phyloP scores from a whole-genome alignment of 1,140 invertebrate genomes.

The Leptopilina boulardi region DNA sequence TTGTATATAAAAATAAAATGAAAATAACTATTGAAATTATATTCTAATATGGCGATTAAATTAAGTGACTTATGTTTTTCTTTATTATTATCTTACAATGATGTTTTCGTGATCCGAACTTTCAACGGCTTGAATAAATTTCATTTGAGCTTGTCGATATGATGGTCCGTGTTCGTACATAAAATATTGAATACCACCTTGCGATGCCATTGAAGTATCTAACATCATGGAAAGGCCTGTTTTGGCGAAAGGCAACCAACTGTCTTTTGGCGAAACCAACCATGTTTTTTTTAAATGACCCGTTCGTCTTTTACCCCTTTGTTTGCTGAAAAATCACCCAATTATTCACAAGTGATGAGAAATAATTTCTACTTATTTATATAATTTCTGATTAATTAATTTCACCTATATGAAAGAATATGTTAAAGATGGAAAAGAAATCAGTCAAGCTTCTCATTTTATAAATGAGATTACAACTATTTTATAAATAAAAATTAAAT shows the following conservation, averaged over 20 bases:
- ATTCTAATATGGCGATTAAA: no score
- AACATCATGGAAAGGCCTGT: slow-evolving; percentile 85
- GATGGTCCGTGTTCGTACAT: slow-evolving; percentile 86
- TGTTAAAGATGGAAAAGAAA: no score
- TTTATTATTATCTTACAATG: slow-evolving; percentile 77
- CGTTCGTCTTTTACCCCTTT: slow-evolving; percentile 76
- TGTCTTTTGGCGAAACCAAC: slow-evolving; percentile 82
- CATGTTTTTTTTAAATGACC: slow-evolving; percentile 80
- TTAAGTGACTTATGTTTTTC: no score
- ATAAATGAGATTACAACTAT: no score
- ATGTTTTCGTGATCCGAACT: slow-evolving; percentile 89
- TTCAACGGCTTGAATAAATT: slow-evolving; percentile 87
- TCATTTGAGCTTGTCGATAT: slow-evolving; percentile 86
- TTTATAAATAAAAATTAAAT: no score
- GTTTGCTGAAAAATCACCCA: slow-evolving; percentile 74
- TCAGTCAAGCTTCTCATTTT: no score
- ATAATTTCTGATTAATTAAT: no score
- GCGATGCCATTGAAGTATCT: slow-evolving; percentile 72
- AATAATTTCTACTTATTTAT: no score
- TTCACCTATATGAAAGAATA: no score
- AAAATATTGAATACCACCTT: slow-evolving; percentile 81
- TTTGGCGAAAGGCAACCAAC: slow-evolving; percentile 82
- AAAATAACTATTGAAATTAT: no score
- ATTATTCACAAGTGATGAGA: neutral
- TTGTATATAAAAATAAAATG: no score